Percentiles rank a stretch among this genome's conserved stretches.
These are phyloP conservation scores for Diaperis boleti DNA, from an alignment of 2,888 invertebrate species.

Conservation along the genomic window DNA sequence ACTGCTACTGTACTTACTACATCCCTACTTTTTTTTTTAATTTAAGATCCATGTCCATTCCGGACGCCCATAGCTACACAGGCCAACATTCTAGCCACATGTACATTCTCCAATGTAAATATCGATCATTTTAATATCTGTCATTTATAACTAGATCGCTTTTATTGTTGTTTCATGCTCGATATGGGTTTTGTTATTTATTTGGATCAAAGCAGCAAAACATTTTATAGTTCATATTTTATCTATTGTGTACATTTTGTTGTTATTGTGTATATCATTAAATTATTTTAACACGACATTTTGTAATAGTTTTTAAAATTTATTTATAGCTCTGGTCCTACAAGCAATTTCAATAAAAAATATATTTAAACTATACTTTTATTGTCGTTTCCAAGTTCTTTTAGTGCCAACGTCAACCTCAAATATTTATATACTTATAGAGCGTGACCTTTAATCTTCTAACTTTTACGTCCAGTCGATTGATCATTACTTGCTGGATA, in stretches of 20 bases:
- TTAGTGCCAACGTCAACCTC: too few species aligned
- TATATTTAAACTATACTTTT: conserved; percentile 46
- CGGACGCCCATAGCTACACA: conserved; percentile 44
- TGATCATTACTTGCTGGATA: too few species aligned
- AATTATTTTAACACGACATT: conserved; percentile 63
- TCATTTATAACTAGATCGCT: conserved; percentile 49
- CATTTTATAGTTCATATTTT: conserved; percentile 57
- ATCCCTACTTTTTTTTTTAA: conserved; percentile 18
- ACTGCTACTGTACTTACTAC: conserved; percentile 37
- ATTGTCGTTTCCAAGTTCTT: too few species aligned
- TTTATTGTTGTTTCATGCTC: conserved; percentile 52
- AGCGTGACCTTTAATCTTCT: too few species aligned
- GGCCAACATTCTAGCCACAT: conserved; percentile 52
- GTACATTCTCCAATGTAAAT: conserved; percentile 62
- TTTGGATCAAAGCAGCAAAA: conserved; percentile 54
- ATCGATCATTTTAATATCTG: conserved; percentile 57
- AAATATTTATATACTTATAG: too few species aligned
- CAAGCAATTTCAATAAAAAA: conserved; percentile 62
- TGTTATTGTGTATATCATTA: conserved; percentile 58
- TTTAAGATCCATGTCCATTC: conserved; percentile 27
- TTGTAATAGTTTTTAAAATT: conserved; percentile 60
- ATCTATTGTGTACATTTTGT: conserved; percentile 62
- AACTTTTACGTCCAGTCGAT: too few species aligned
- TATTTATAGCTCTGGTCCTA: conserved; percentile 64
- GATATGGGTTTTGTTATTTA: conserved; percentile 54